Evolutionary conservation across 2,888 invertebrate genomes (phyloP), one percentile per base, ranked within the genome.

Genomic region (Nomada ferruginata): DNA sequence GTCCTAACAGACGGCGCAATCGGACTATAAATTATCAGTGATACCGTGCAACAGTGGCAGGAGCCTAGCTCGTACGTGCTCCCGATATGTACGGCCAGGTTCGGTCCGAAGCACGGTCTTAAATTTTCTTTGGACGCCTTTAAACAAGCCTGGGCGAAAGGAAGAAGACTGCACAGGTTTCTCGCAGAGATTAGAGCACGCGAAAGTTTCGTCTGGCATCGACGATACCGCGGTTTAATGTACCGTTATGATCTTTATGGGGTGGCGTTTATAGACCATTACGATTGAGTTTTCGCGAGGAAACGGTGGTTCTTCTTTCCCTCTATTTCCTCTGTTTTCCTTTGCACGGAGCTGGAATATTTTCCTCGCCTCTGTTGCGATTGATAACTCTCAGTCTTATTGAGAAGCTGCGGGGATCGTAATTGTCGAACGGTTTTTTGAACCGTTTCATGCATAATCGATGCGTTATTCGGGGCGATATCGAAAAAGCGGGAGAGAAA

Each of bases 181-280:
- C 47, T 15, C 7, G 11, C 52, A 52, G 20, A 77, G 89, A 91
- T 90, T 91, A 90, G 65, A 73, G 89, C 83, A 84, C 80, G 89
- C 85, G 84, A 89, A 90, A 89, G 84, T 88, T 91, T 84, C 85
- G 86, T 72, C 79, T 82, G 85, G 84, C 75, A 72, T 66, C 75
- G 73, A 85, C 89, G 91, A 89, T 92, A 91, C 83, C 7, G 82
- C 87, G 84, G 91, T 76, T 92, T 92, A 92, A 93, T 92, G 92
- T 92, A 91, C 91, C 92, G 92, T 92, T 92, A 92, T 92, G 92
- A 92, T 91, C 91, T 92, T 92, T 91, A 91, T 84, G 87, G 88
- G 53, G 47, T 71, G 86, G 76, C 87, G 90, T 92, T 92, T 91
- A 92, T 91, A 89, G 88, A 69, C 90, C 84, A 89, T 92, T 92